Conservation (phyloP, 2,113 vertebrate genomes). For the Paradoxurus hermaphroditus region DNA sequence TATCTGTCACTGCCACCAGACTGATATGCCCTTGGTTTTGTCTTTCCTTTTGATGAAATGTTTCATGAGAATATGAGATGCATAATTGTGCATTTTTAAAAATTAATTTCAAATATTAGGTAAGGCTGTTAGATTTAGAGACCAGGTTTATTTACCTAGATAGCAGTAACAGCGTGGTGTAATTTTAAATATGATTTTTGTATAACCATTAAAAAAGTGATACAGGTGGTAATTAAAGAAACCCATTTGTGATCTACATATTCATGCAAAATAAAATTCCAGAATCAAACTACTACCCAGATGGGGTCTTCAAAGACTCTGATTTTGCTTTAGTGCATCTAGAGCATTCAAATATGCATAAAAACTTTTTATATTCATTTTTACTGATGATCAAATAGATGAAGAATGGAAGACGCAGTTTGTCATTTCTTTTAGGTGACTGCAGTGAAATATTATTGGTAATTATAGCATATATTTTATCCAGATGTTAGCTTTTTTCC, state of each 20-base stretch:
- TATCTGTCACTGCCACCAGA: constrained; percentile 66
- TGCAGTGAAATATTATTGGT: neutral
- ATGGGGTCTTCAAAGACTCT: constrained; percentile 70
- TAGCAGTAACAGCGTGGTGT: constrained; percentile 44
- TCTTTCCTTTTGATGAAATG: constrained; percentile 60
- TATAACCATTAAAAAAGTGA: constrained; percentile 63
- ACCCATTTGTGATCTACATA: constrained; percentile 71
- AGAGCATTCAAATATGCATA: constrained; percentile 60
- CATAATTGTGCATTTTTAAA: constrained; percentile 57
- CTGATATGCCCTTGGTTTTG: constrained; percentile 49
- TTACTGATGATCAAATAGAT: constrained; percentile 57
- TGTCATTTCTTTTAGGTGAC: neutral
- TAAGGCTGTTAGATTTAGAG: constrained; percentile 39
- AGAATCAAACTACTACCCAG: constrained; percentile 72
- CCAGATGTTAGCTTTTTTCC: neutral
- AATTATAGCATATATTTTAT: constrained; percentile 6
- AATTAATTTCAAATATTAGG: constrained; percentile 68
- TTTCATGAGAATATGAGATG: constrained; percentile 61
- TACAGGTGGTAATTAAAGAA: constrained; percentile 76
- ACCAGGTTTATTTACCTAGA: constrained; percentile 59
- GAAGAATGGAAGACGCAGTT: neutral
- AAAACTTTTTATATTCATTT: constrained; percentile 55
- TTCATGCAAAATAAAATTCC: constrained; percentile 73
- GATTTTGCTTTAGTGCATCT: constrained; percentile 52
- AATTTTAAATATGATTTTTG: constrained; percentile 62